Percentiles rank a stretch among this genome's conserved stretches.
Evolutionary conservation across 2,113 vertebrate species (phyloP).

Genomic region (Procapra przewalskii): DNA sequence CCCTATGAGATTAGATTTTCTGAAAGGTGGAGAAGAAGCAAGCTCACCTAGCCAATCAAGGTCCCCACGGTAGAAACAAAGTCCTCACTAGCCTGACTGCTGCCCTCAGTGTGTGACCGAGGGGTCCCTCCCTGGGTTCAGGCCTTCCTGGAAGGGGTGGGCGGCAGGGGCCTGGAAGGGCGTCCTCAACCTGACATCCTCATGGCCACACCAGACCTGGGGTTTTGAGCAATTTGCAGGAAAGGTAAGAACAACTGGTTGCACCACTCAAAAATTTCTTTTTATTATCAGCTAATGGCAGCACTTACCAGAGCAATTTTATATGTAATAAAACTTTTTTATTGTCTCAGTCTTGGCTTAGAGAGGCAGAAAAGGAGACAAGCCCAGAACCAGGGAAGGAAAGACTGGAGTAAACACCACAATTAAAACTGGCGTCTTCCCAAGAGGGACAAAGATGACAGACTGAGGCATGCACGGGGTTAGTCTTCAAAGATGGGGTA

Average conservation of each 20-base stretch:
- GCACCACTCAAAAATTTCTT: slow-evolving; percentile 73
- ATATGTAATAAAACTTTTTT: slow-evolving; percentile 82
- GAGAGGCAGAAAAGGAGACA: slow-evolving; percentile 55
- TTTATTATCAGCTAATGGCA: slow-evolving; percentile 80
- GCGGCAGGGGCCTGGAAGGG: neutral
- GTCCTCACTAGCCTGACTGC: neutral
- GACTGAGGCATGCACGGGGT: neutral
- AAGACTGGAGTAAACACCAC: slow-evolving; percentile 32
- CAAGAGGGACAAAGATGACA: neutral
- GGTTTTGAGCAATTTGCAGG: neutral
- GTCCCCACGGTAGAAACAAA: neutral
- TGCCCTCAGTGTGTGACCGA: neutral
- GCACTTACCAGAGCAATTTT: slow-evolving; percentile 80
- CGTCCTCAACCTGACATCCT: neutral
- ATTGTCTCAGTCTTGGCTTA: slow-evolving; percentile 64
- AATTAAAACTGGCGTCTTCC: slow-evolving; percentile 3
- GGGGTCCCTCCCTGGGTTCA: neutral
- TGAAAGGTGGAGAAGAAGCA: neutral
- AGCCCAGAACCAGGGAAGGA: slow-evolving; percentile 44
- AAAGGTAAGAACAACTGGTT: slow-evolving; percentile 72
- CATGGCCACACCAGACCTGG: neutral
- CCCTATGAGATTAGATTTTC: neutral
- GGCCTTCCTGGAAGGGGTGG: neutral
- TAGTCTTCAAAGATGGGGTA: neutral
- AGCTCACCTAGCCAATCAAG: neutral